A percentile compares a stretch with the other conserved stretches of the same genome.
These are phyloP conservation scores for Mycalesis mineus DNA, from an alignment of 2,888 invertebrate genomes.

Conservation along the genomic window DNA sequence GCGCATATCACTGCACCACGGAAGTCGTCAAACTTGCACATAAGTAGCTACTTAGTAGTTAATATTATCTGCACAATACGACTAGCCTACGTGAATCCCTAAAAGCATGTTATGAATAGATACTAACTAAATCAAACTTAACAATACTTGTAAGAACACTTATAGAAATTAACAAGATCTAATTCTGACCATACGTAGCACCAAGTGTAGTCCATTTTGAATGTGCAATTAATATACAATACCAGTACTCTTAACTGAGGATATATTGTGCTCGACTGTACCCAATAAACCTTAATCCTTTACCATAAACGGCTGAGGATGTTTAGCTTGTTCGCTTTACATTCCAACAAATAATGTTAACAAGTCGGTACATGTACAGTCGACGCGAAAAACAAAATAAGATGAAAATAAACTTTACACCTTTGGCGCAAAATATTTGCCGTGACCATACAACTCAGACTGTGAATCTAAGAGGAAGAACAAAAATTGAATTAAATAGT, in stretches of 20 bases:
- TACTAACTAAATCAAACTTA: not conserved
- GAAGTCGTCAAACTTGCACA: no score
- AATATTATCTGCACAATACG: not conserved
- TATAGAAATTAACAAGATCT: not conserved
- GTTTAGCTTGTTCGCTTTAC: constrained; percentile 35
- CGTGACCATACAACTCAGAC: not conserved
- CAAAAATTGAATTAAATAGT: no score
- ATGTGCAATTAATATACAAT: constrained; percentile 29
- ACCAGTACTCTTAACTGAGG: constrained; percentile 6
- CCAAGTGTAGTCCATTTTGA: constrained; percentile 12
- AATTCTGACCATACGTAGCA: not conserved
- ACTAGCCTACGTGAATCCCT: not conserved
- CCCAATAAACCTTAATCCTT: constrained; percentile 35
- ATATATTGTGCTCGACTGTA: constrained; percentile 11
- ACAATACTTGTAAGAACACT: not conserved
- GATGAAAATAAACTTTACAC: not conserved
- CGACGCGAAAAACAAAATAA: constrained; percentile 18
- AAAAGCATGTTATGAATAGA: not conserved
- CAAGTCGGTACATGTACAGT: constrained; percentile 40
- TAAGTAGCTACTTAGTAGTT: no score
- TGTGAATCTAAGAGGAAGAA: no score
- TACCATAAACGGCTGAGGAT: constrained; percentile 40
- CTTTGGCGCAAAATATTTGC: not conserved
- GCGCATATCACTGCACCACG: no score
- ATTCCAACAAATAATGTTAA: constrained; percentile 49